phyloP scores from a whole-genome alignment of 2,888 invertebrate species.

The Apocheima hispidaria region DNA sequence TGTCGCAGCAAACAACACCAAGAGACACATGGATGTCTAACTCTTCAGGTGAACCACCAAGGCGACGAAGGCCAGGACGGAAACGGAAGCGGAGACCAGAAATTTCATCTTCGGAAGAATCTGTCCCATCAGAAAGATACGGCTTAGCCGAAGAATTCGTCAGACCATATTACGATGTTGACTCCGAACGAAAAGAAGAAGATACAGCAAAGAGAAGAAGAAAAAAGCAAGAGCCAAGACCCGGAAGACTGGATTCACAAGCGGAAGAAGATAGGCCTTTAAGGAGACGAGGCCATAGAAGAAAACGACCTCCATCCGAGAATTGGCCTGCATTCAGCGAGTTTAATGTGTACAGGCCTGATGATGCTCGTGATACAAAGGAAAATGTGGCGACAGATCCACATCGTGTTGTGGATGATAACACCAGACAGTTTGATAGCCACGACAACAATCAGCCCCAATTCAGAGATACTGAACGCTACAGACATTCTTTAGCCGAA shows the following conservation, averaged over 20 bases:
- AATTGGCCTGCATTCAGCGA: constrained; percentile 63
- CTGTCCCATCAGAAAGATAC: constrained; percentile 56
- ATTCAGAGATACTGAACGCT: background rate
- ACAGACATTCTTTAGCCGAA: constrained; percentile 11
- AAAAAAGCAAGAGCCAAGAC: constrained; percentile 64
- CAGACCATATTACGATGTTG: constrained; percentile 54
- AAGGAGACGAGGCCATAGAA: constrained; percentile 68
- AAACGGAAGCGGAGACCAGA: constrained; percentile 88
- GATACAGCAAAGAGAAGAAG: constrained; percentile 66
- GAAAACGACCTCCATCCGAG: constrained; percentile 64
- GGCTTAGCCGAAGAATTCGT: constrained; percentile 55
- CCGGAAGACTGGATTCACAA: constrained; percentile 72
- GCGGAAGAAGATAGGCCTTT: constrained; percentile 66
- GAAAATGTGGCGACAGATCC: constrained; percentile 27
- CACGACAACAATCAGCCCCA: constrained; percentile 2
- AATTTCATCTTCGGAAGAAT: constrained; percentile 54
- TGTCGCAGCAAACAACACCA: constrained; percentile 54
- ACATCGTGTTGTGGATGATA: constrained; percentile 33
- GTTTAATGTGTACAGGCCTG: constrained; percentile 49
- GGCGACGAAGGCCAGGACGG: constrained; percentile 78
- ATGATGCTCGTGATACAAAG: constrained; percentile 45
- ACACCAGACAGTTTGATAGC: constrained; percentile 8
- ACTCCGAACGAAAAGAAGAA: constrained; percentile 52
- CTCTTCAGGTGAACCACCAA: constrained; percentile 64
- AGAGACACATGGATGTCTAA: constrained; percentile 67